These are phyloP conservation scores for Ptychochromis oligacanthus DNA, from an alignment of 2,113 vertebrate species.

Conservation along the genomic window DNA sequence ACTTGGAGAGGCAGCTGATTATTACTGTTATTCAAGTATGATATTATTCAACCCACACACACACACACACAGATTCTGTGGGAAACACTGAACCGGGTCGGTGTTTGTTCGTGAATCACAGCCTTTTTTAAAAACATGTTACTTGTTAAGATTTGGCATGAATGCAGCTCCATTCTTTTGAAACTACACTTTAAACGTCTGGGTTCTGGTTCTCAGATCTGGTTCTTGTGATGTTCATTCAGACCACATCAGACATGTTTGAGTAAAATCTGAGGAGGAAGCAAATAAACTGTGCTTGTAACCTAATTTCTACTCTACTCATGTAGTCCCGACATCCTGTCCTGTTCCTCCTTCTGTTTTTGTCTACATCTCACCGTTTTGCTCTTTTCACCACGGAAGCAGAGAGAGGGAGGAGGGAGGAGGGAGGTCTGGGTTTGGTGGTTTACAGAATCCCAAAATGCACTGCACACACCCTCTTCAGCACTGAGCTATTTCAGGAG, in stretches of 20 bases:
- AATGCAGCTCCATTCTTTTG: too few species aligned
- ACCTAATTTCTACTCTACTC: background rate
- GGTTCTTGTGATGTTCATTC: too few species aligned
- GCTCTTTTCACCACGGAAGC: background rate
- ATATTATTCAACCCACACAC: too few species aligned
- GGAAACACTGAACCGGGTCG: too few species aligned
- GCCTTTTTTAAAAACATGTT: too few species aligned
- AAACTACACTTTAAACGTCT: too few species aligned
- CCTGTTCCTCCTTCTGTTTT: background rate
- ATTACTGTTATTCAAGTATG: background rate
- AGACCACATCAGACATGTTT: background rate
- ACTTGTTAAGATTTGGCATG: too few species aligned
- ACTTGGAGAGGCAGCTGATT: background rate
- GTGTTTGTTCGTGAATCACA: too few species aligned
- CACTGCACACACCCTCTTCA: slow-evolving; percentile 24
- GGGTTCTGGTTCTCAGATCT: too few species aligned
- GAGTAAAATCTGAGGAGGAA: background rate
- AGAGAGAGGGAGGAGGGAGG: background rate
- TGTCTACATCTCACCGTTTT: background rate
- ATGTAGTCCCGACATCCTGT: background rate
- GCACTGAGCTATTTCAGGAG: slow-evolving; percentile 60
- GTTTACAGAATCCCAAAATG: slow-evolving; percentile 39
- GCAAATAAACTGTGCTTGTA: background rate
- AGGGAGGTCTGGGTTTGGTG: background rate
- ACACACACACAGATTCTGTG: too few species aligned